These are phyloP conservation scores for Sipunculus nudus DNA, from an alignment of 2,888 invertebrate species.

Conservation along the genomic window DNA sequence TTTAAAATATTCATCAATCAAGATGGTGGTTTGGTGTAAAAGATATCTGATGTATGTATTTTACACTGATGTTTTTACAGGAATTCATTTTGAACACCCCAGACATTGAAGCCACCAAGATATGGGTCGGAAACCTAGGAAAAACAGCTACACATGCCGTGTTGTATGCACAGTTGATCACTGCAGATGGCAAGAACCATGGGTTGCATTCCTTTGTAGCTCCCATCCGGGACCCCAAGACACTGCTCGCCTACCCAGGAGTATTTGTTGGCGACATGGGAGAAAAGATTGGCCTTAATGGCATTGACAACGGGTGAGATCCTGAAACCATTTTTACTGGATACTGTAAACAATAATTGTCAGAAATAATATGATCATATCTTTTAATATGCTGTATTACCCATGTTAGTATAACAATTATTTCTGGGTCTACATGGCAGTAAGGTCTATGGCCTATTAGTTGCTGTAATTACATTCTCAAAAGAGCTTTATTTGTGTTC, in stretches of 20 bases:
- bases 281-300: slow-evolving; percentile 89
- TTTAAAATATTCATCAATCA: too few relatives aligned
- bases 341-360: too few relatives aligned
- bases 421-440: too few relatives aligned
- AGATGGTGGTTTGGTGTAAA: too few relatives aligned
- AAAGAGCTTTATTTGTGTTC: too few relatives aligned
- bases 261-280: slow-evolving; percentile 92
- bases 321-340: slow-evolving; percentile 4
- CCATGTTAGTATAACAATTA: slow-evolving; percentile 50
- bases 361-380: too few relatives aligned
- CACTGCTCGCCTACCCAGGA: slow-evolving; percentile 71
- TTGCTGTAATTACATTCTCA: too few relatives aligned
- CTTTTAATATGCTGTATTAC: too few relatives aligned
- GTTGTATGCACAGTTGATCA: slow-evolving; percentile 87
- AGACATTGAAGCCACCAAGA: slow-evolving; percentile 80
- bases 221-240: slow-evolving; percentile 72
- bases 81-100: slow-evolving; percentile 80
- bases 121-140: slow-evolving; percentile 85
- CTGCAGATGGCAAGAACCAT: slow-evolving; percentile 79
- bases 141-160: slow-evolving; percentile 83
- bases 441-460: too few relatives aligned
- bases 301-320: slow-evolving; percentile 88
- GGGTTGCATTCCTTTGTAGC: slow-evolving; percentile 91
- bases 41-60: too few relatives aligned
- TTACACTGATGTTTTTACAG: slow-evolving; percentile 51